phyloP scores from a whole-genome alignment of 2,113 vertebrate species.

The Tursiops truncatus region DNA sequence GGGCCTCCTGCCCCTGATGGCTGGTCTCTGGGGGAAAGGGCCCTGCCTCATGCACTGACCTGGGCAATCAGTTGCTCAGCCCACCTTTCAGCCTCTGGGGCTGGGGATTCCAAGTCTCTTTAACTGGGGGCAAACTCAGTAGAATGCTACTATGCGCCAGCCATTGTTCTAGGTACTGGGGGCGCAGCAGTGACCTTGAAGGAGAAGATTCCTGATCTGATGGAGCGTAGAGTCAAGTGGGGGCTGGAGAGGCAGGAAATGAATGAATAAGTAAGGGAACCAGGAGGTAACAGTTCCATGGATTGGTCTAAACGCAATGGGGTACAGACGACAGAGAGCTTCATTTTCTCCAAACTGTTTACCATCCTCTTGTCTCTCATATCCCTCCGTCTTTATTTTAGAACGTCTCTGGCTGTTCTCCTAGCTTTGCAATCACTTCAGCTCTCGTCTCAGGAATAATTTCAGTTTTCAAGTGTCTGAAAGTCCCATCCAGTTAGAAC shows the following conservation, averaged over 20 bases:
- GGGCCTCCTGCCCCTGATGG: not conserved
- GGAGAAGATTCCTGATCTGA: not conserved
- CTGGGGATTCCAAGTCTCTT: not conserved
- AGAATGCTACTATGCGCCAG: not conserved
- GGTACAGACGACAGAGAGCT: not conserved
- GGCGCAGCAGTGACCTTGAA: not conserved
- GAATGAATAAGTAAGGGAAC: not conserved
- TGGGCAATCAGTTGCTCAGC: not conserved
- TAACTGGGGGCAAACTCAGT: not conserved
- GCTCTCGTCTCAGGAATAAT: not conserved
- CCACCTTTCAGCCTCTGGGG: not conserved
- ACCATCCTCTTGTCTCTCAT: accelerated
- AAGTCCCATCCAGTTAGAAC: not conserved
- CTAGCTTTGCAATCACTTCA: not conserved
- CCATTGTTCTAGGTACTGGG: not conserved
- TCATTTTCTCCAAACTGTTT: not conserved
- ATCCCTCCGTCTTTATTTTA: not conserved
- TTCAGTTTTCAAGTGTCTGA: not conserved
- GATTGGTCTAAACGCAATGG: accelerated
- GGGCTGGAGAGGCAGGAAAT: not conserved
- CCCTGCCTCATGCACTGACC: not conserved
- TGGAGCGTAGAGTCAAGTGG: not conserved
- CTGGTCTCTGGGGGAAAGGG: not conserved
- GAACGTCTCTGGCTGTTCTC: not conserved
- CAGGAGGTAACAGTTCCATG: not conserved